phyloP scores from a whole-genome alignment of 2,113 vertebrate species.

The Paramormyrops kingsleyae region DNA sequence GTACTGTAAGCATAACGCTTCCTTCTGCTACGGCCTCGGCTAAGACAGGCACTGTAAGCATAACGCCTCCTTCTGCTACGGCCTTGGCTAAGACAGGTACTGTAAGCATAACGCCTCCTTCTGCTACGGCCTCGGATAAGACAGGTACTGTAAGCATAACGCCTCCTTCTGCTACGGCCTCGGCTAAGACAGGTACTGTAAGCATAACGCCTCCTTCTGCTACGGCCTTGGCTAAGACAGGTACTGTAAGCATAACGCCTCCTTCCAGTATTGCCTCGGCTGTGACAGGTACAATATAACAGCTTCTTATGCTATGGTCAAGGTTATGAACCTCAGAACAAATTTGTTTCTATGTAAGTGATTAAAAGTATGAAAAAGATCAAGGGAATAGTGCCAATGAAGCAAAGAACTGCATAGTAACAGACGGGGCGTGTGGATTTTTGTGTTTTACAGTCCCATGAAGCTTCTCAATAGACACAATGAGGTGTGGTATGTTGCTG shows the following conservation, averaged over 20 bases:
- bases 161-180: not conserved
- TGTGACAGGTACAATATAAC: conserved; percentile 54
- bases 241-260: conserved; percentile 36
- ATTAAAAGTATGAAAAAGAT: not conserved
- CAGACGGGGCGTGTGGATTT: conserved; percentile 21
- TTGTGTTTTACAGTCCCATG: conserved; percentile 52
- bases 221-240: no score
- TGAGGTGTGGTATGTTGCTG: conserved; percentile 64
- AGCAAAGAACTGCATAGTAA: not conserved
- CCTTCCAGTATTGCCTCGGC: conserved; percentile 56
- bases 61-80: no score
- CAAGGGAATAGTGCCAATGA: not conserved
- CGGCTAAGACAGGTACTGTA: not conserved
- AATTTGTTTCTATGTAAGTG: not conserved
- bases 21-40: no score
- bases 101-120: not conserved
- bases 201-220: not conserved
- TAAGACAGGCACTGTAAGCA: no score
- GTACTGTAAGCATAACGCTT: no score
- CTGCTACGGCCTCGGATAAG: not conserved
- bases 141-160: not conserved
- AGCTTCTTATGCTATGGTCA: not conserved
- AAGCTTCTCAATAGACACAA: conserved; percentile 67
- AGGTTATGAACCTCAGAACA: not conserved
- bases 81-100: no score